phyloP scores from a whole-genome alignment of 2,888 invertebrate species.

The Noctua janthe region DNA sequence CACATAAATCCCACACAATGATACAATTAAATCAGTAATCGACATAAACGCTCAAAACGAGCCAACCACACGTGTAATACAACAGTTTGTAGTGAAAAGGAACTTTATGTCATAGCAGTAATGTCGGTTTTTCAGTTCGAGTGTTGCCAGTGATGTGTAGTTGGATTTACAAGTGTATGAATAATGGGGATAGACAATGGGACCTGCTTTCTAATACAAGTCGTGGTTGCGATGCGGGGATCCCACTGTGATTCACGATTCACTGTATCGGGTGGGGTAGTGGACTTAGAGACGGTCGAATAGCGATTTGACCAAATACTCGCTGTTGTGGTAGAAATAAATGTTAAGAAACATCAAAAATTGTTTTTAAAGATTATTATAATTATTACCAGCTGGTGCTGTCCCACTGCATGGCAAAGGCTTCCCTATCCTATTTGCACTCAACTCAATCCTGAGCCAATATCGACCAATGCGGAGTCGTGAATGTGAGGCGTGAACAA shows the following conservation, averaged over 20 bases:
- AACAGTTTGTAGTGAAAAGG: background rate
- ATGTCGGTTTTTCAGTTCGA: background rate
- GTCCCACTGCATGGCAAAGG: background rate
- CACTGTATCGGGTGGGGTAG: constrained; percentile 16
- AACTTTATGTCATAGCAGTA: background rate
- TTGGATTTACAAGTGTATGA: constrained; percentile 52
- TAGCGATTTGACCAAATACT: constrained; percentile 13
- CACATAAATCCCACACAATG: constrained; percentile 23
- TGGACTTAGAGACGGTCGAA: background rate
- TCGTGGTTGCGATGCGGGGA: constrained; percentile 46
- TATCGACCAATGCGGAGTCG: background rate
- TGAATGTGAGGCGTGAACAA: background rate
- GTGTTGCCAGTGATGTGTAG: constrained; percentile 1
- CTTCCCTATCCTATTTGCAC: background rate
- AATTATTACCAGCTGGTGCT: background rate
- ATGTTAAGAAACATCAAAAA: background rate
- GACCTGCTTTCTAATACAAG: constrained; percentile 66
- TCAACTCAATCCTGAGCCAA: background rate
- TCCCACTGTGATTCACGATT: constrained; percentile 66
- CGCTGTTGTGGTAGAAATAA: background rate
- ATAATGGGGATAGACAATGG: constrained; percentile 57
- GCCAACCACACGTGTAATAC: background rate
- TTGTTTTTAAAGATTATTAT: background rate
- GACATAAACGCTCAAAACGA: constrained; percentile 20
- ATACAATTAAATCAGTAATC: constrained; percentile 41